Conservation (phyloP, 2,888 invertebrate species). For the Catocala fraxini region DNA sequence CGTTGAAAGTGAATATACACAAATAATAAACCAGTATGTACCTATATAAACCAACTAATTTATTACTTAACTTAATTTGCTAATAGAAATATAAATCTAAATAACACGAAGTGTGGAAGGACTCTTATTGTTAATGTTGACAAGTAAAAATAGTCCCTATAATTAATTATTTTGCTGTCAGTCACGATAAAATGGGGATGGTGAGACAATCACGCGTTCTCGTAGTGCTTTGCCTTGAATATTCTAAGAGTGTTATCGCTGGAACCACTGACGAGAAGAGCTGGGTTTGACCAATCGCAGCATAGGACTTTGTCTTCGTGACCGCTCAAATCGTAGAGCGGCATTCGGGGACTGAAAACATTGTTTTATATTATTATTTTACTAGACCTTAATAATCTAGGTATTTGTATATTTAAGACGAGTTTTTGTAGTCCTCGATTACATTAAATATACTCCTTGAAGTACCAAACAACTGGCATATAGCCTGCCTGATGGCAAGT, state of each 20-base stretch:
- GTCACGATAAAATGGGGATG: conserved; percentile 15
- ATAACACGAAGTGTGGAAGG: conserved; percentile 37
- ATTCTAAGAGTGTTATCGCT: conserved; percentile 97
- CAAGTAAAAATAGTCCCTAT: neutral
- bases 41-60: conserved; percentile 37
- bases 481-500: neutral
- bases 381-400: too few species aligned
- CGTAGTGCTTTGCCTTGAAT: conserved; percentile 90
- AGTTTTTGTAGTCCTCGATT: too few species aligned
- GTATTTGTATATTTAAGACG: too few species aligned
- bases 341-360: conserved; percentile 92
- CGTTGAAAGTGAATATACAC: too few species aligned
- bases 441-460: too few species aligned
- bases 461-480: neutral
- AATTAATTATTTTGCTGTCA: conserved; percentile 9
- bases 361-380: too few species aligned
- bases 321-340: conserved; percentile 96
- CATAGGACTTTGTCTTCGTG: conserved; percentile 97
- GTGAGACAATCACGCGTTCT: conserved; percentile 51
- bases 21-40: neutral
- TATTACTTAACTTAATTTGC: conserved; percentile 30
- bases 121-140: conserved; percentile 23
- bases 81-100: conserved; percentile 36
- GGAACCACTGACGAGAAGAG: conserved; percentile 96
- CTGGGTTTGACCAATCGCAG: conserved; percentile 97